These are phyloP conservation scores for Alouatta palliata DNA, from an alignment of 2,113 vertebrate genomes.

Conservation along the genomic window DNA sequence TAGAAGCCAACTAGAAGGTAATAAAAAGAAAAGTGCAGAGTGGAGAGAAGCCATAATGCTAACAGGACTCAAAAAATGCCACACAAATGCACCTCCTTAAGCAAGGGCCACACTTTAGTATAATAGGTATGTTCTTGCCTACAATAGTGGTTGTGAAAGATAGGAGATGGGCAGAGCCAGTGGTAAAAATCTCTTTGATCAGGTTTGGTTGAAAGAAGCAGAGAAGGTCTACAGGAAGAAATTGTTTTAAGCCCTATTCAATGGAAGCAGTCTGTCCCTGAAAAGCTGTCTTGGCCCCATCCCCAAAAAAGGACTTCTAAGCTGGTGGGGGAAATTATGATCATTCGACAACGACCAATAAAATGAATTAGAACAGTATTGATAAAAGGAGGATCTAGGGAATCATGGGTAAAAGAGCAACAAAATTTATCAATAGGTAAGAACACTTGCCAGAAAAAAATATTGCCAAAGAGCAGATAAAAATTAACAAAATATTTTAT, in stretches of 20 bases:
- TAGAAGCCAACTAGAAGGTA: neutral
- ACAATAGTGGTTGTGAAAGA: neutral
- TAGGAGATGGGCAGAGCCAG: neutral
- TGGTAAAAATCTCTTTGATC: neutral
- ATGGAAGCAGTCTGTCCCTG: neutral
- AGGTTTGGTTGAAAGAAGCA: neutral
- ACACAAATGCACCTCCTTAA: neutral
- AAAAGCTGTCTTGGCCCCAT: neutral
- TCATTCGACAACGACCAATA: neutral
- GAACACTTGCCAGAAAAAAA: neutral
- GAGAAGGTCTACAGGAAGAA: neutral
- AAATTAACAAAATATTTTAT: neutral
- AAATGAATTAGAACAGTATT: neutral
- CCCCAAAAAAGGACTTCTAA: neutral
- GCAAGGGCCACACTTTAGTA: fast-evolving
- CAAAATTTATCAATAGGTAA: too few relatives aligned
- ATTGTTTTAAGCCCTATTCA: neutral
- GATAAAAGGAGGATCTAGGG: neutral
- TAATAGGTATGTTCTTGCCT: fast-evolving
- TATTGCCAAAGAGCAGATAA: neutral
- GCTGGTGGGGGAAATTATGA: neutral
- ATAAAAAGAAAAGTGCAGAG: neutral
- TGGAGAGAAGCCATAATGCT: too few relatives aligned
- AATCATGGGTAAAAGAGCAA: neutral
- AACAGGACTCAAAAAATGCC: neutral